These are phyloP conservation scores for Ormyrus thymus DNA, from an alignment of 2,888 invertebrate species.

Conservation along the genomic window DNA sequence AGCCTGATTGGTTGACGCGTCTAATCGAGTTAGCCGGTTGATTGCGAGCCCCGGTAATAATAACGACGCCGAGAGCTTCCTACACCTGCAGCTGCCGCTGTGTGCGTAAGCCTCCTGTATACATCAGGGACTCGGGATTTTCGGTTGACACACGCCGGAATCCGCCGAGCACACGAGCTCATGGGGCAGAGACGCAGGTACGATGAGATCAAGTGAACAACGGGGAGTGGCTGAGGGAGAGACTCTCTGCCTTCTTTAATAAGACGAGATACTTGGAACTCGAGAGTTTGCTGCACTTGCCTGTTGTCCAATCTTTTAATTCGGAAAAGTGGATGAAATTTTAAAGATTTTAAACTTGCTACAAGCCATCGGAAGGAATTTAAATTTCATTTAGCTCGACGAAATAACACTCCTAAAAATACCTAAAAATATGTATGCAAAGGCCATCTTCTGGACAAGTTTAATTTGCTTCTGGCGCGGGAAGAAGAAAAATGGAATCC, in stretches of 20 bases:
- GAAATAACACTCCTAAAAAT: not conserved
- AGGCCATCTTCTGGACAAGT: not conserved
- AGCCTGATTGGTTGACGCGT: conserved; percentile 63
- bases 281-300: conserved; percentile 35
- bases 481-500: not conserved
- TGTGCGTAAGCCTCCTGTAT: not conserved
- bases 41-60: conserved; percentile 59
- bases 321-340: not conserved
- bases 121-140: conserved; percentile 7
- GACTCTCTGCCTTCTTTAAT: conserved; percentile 17
- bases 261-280: conserved; percentile 40
- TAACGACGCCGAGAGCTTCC: conserved; percentile 27
- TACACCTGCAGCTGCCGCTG: conserved; percentile 46
- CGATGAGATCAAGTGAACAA: conserved; percentile 30
- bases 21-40: conserved; percentile 68
- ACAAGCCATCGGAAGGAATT: too few species aligned
- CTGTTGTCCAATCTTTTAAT: not conserved
- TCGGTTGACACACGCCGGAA: conserved; percentile 31
- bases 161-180: conserved; percentile 32
- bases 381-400: not conserved
- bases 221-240: conserved; percentile 30
- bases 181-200: not conserved
- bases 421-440: not conserved
- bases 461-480: not conserved
- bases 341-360: too few species aligned